Evolutionary conservation across 2,113 vertebrate species (phyloP), one percentile per base, ranked within the genome.

Genomic region (Taurulus bubalis): DNA sequence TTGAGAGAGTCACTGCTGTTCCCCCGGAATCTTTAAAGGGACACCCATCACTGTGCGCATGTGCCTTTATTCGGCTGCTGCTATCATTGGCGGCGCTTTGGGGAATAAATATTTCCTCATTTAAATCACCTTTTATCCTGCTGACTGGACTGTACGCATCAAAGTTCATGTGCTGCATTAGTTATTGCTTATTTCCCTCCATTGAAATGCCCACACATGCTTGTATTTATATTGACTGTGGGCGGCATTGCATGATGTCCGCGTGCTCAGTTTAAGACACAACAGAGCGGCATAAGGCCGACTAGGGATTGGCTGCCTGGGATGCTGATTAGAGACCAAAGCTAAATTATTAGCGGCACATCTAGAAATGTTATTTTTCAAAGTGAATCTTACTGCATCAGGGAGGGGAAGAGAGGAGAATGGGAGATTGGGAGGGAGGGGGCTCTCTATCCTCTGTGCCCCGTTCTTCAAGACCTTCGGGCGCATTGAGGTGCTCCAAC

Each of bases 11-110:
- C 91, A 78, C 91, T 74, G 90, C 92, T 92, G 90, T 93, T 94
- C 91, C 93, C 84, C 93, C 84, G 64, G 93, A 94, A 94, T 95
- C 95, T 95, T 94, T 94, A 93, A 95, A 95, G 93, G 94, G 93
- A 95, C 94, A 93, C 94, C 93, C 93, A 94, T 94, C 92, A 91
- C 91, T 93, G 90, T 93, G 92, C 86, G 89, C 92, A 94, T 93
- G 90, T 91, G 93, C 93, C 92, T 93, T 94, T 94, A 94, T 94
- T 94, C 89, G 79, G 86, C 83, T 75, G 84, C 92, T 77, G 89
- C 93, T 93, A 93, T 94, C 91, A 90, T 53, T 91, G 79, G 88
- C 79, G 77, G 87, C 85, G 65, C 90, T 90, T 91, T 86, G 89
- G 89, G 90, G 90, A 89, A 88, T 92, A 94, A 93, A 94, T 93